Conservation (phyloP, 2,888 invertebrate species). For the Craniophora ligustri region DNA sequence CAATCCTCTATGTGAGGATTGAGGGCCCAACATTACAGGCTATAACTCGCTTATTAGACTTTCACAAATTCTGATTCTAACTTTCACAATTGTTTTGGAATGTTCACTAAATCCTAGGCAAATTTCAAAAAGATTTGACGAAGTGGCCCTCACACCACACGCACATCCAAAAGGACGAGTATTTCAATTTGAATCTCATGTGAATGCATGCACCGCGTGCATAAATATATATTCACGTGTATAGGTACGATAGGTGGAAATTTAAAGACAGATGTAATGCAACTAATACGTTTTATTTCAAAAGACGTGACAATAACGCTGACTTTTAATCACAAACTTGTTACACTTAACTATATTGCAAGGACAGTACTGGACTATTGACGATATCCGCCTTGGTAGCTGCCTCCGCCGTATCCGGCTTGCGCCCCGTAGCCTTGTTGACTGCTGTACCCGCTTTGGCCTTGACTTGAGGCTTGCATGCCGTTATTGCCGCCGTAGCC, state of each 20-base stretch:
- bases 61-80: too few relatives aligned
- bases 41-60: too few relatives aligned
- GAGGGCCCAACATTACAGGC: too few relatives aligned
- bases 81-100: too few relatives aligned
- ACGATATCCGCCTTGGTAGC: constrained; percentile 48
- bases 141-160: too few relatives aligned
- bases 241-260: background rate
- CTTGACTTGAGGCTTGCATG: constrained; percentile 31
- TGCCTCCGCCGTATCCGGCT: constrained; percentile 30
- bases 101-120: too few relatives aligned
- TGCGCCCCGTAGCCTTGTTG: constrained; percentile 35
- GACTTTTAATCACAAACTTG: constrained; percentile 46
- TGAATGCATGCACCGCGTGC: too few relatives aligned
- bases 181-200: too few relatives aligned
- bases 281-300: constrained; percentile 47
- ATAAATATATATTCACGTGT: too few relatives aligned
- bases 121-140: too few relatives aligned
- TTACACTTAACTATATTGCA: constrained; percentile 47
- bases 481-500: constrained; percentile 31
- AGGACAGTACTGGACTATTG: constrained; percentile 38
- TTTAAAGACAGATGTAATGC: constrained; percentile 11
- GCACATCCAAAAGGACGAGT: too few relatives aligned
- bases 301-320: constrained; percentile 43
- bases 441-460: constrained; percentile 39
- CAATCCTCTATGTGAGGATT: too few relatives aligned